Base-by-base conservation (phyloP, 1,140 invertebrate genomes). In the Odontomachus brunneus region DNA sequence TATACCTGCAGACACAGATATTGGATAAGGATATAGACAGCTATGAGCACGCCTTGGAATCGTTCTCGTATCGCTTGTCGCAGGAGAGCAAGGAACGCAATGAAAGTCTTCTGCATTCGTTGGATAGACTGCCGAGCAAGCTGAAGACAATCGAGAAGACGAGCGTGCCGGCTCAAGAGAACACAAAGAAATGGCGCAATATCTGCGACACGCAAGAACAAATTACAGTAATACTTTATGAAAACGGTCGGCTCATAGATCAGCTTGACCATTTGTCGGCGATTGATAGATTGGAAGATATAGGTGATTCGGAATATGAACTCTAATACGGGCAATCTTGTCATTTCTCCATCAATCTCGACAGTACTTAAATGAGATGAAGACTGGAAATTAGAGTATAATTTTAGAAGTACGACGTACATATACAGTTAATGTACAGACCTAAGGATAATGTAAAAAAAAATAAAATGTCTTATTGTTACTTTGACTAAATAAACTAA, bases 1-100 rank as follows among this genome's bases (percentile, higher is more conserved):
- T 97, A 22, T 97, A 96, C 91, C 92, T 97, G 55, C 96, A 97
- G 92, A 95, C 96, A 19, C 95, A 96, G 91, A 97, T 97, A 88
- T 94, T 97, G 14, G 96, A 96, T 86, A 97, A 97, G 90, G 97
- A 97, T 91, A 94, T 96, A 69, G 93, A 94, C 17, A 94, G 92
- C 75, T 96, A 95, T 86, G 94, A 96, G 82, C 86, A 83, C 3
- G 62, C 82, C 0, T 78, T 94, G 11, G 93, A 94, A 59, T 86
- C 89, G 1, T 93, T 92, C 76, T 92, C 92, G 11, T 93, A 93
- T 73, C 84, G 90, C 11, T 74, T 94, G 1, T 90, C 89, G 0
- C 92, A 93, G 19, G 93, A 94, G 59, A 92, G 93, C 9, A 91
- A 89, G 55, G 93, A 94, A 63, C 87, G 88, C 0, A 90, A 93